These are phyloP conservation scores for Invenusta paracnida DNA, from an alignment of 2,888 invertebrate genomes.

Conservation along the genomic window DNA sequence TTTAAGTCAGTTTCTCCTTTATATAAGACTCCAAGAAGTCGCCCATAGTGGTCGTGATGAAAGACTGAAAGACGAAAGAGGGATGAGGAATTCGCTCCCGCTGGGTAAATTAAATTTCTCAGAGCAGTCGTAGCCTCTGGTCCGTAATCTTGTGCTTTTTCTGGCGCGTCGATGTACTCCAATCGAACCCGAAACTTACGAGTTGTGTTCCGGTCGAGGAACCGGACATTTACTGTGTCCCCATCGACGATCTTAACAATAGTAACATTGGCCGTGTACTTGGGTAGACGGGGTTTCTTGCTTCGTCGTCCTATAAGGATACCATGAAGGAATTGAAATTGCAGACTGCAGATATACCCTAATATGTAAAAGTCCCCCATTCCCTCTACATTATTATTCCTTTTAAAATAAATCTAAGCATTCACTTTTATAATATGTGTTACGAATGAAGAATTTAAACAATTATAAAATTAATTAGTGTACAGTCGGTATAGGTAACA, in stretches of 20 bases:
- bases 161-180: neutral
- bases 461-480: too few relatives aligned
- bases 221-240: neutral
- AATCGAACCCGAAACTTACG: neutral
- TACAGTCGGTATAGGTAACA: too few relatives aligned
- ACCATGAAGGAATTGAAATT: too few relatives aligned
- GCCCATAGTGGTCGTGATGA: neutral
- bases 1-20: neutral
- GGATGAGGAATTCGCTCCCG: neutral
- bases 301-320: neutral
- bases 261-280: neutral
- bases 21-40: neutral
- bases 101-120: neutral
- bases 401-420: too few relatives aligned
- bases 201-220: neutral
- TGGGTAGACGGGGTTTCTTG: neutral
- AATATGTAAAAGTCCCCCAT: too few relatives aligned
- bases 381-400: too few relatives aligned
- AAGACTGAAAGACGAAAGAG: neutral
- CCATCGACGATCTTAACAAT: neutral
- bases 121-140: neutral
- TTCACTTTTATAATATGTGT: too few relatives aligned
- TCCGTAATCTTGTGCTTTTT: neutral
- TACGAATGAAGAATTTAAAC: too few relatives aligned
- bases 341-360: too few relatives aligned